A percentile compares a stretch with the other conserved stretches of the same genome.
These are phyloP conservation scores for Pseudococcus viburni DNA, from an alignment of 2,888 invertebrate species.

Conservation along the genomic window DNA sequence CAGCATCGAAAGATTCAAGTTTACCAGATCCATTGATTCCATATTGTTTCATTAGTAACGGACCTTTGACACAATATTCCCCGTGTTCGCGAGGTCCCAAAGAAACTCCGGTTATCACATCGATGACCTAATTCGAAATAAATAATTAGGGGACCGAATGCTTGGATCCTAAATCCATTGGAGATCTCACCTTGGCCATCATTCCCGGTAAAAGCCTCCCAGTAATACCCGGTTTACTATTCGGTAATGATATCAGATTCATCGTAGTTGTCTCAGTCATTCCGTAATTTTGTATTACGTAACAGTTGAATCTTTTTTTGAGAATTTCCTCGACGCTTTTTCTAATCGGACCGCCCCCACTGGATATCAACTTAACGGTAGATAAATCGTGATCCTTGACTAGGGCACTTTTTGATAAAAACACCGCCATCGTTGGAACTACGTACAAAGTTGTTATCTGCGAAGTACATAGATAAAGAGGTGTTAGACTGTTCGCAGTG, in stretches of 20 bases:
- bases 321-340: constrained; percentile 55
- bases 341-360: constrained; percentile 73
- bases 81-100: constrained; percentile 81
- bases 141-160: not conserved
- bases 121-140: constrained; percentile 68
- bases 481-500: not conserved
- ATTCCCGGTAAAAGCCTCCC: constrained; percentile 68
- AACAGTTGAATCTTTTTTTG: constrained; percentile 65
- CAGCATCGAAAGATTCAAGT: constrained; percentile 76
- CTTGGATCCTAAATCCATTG: not conserved
- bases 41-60: constrained; percentile 88
- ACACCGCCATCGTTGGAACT: constrained; percentile 84
- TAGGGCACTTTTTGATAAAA: constrained; percentile 76
- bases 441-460: constrained; percentile 76
- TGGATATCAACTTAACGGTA: constrained; percentile 71
- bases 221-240: constrained; percentile 67
- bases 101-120: constrained; percentile 72
- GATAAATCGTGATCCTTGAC: constrained; percentile 72
- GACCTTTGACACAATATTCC: constrained; percentile 88
- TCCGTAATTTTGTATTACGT: constrained; percentile 67
- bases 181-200: constrained; percentile 68
- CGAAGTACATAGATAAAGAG: not conserved
- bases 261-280: constrained; percentile 68
- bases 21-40: constrained; percentile 80
- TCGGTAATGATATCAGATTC: constrained; percentile 52